Evolutionary conservation across 2,113 vertebrate genomes (phyloP).

Genomic region (Calypte anna): DNA sequence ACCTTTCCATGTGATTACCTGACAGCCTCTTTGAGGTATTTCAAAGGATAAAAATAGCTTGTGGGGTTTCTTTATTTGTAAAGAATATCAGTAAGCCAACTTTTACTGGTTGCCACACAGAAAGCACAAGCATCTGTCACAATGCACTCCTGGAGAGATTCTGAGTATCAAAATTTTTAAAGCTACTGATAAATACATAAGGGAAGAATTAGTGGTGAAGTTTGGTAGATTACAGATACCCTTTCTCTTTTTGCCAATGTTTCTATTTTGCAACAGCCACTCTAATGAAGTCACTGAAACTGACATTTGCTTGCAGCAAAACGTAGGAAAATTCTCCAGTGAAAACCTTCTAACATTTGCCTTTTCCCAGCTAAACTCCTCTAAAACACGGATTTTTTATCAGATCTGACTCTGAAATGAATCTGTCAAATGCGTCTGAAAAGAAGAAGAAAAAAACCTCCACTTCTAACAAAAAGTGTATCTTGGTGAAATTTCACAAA

Average conservation of each 20-base stretch:
- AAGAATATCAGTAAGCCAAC: neutral
- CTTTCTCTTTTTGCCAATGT: neutral
- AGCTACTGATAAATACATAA: neutral
- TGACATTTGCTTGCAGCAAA: neutral
- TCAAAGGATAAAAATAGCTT: neutral
- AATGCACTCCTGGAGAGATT: neutral
- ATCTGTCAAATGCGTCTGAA: neutral
- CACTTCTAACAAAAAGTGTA: neutral
- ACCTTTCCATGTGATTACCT: rapidly evolving
- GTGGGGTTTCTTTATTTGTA: neutral
- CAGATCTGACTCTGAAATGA: neutral
- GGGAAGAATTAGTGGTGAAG: neutral
- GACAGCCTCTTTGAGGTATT: neutral
- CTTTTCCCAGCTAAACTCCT: neutral
- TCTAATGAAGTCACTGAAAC: neutral
- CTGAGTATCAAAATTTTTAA: neutral
- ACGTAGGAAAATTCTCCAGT: neutral
- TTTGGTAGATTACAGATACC: neutral
- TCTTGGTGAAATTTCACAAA: neutral
- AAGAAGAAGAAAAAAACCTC: neutral
- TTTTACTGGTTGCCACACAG: neutral
- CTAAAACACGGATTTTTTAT: neutral
- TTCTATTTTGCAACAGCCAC: neutral
- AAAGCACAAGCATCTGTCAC: neutral
- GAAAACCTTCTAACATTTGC: neutral